phyloP scores from a whole-genome alignment of 2,113 vertebrate genomes.

The Mesitornis unicolor region DNA sequence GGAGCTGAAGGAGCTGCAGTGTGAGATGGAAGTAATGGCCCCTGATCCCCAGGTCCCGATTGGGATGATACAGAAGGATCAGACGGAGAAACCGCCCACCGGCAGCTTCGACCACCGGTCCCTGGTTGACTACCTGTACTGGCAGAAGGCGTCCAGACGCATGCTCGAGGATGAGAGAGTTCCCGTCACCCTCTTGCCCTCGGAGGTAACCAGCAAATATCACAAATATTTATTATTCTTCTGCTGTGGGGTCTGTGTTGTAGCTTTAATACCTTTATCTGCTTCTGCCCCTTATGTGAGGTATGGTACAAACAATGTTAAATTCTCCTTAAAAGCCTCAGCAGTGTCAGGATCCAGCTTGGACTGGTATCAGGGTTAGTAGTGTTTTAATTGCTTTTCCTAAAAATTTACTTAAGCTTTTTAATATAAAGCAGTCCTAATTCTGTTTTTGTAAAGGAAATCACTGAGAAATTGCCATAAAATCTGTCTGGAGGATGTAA shows the following conservation, averaged over 20 bases:
- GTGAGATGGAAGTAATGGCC: slow-evolving; percentile 93
- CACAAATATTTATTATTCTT: background rate
- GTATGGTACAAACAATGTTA: background rate
- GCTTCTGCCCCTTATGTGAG: accelerated
- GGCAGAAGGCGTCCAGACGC: slow-evolving; percentile 91
- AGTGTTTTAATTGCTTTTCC: background rate
- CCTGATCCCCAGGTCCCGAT: slow-evolving; percentile 89
- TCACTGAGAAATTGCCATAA: background rate
- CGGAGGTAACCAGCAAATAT: slow-evolving; percentile 75
- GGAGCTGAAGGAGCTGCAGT: slow-evolving; percentile 90
- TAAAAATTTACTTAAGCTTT: background rate
- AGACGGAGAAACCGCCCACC: slow-evolving; percentile 89
- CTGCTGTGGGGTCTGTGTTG: background rate
- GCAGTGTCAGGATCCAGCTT: background rate
- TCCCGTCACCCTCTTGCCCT: slow-evolving; percentile 85
- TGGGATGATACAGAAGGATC: slow-evolving; percentile 93
- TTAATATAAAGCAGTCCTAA: background rate
- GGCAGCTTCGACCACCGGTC: slow-evolving; percentile 91
- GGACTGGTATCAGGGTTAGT: background rate
- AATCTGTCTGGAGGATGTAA: background rate
- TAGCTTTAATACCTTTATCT: background rate
- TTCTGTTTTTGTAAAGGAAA: background rate
- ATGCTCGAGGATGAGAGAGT: slow-evolving; percentile 91
- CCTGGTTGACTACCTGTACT: slow-evolving; percentile 90
- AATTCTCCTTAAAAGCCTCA: slow-evolving; percentile 7